Base-by-base conservation (phyloP, 2,113 vertebrate species). In the Amblyopsis rosae region DNA sequence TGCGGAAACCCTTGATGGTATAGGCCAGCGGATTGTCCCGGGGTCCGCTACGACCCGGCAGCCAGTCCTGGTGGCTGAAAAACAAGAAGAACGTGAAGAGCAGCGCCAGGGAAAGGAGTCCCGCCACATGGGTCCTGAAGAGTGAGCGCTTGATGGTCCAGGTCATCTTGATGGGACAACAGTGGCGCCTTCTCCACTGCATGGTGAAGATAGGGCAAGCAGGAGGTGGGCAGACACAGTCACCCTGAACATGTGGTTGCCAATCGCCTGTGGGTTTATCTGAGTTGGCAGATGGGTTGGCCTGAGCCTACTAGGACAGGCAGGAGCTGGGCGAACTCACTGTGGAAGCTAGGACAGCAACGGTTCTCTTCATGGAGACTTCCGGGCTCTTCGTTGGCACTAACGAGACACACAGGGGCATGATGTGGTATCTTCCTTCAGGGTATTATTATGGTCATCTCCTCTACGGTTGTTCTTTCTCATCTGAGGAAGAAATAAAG, bases 121-220 rank as follows among this genome's bases (percentile, higher is more conserved):
- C 96, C 0, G 95, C 93, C 58, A 96, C 94, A 2, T 96, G 98
- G 50, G 96, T 96, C 61, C 96, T 95, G 75, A 98, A 96, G 19
- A 97, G 92, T 19, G 96, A 98, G 75, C 97, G 93, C 85, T 99
- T 99, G 88, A 93, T 76, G 85, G 94, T 96, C 95, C 96, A 98
- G 89, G 94, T 96, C 96, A 98, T 96, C 89, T 98, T 98, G 85
- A 93, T 93, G 85, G 95, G 94, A 92, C 96, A 98, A 87, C 95
- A 98, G 81, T 97, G 95, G 74, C 97, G 91, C 83, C 98, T 94
- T 84, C 97, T 94, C 96, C 96, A 97, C 96, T 96, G 97, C 98
- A 99, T 99, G 94, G 89, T 97, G 94, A 92, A 93, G 90, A 92
- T 93, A 33, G 93, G 62, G 93, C 74, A 76, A 9, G 77, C 68